Percentiles rank a stretch among this genome's conserved stretches.
These are phyloP conservation scores for Pseudochirops cupreus DNA, from an alignment of 2,797 vertebrate species.

Conservation along the genomic window DNA sequence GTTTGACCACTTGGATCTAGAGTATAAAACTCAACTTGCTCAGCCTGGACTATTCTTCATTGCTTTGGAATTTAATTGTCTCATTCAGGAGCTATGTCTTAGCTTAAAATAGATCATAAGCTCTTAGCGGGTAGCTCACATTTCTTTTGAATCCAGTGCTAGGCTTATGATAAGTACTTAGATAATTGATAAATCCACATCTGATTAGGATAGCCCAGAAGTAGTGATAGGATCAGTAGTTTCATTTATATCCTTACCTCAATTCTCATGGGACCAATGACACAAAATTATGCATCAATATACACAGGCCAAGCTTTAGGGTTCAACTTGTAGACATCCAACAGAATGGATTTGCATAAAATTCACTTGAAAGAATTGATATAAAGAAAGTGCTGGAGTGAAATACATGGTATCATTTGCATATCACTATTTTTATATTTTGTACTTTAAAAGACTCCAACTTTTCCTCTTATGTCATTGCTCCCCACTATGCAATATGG, in stretches of 20 bases:
- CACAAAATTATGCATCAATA: not conserved
- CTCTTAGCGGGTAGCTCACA: not conserved
- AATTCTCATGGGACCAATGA: not conserved
- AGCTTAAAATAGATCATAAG: not conserved
- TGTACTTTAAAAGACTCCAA: not conserved
- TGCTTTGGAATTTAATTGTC: not conserved
- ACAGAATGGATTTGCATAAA: not conserved
- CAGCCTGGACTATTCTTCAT: not conserved
- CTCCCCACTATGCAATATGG: not conserved
- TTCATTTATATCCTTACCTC: not conserved
- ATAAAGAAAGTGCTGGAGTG: not conserved
- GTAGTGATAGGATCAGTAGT: not conserved
- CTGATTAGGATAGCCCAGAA: not conserved
- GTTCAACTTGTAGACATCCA: not conserved
- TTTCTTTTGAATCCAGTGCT: not conserved
- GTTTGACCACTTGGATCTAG: not conserved
- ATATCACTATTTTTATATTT: not conserved
- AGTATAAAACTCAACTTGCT: not conserved
- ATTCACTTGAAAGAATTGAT: not conserved
- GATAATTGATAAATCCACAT: not conserved
- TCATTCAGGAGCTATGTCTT: not conserved
- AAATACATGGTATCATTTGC: not conserved
- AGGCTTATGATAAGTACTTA: not conserved
- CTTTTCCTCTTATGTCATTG: not conserved
- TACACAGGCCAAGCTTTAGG: not conserved